phyloP scores from a whole-genome alignment of 2,888 invertebrate species.

The Asteroscopus sphinx region DNA sequence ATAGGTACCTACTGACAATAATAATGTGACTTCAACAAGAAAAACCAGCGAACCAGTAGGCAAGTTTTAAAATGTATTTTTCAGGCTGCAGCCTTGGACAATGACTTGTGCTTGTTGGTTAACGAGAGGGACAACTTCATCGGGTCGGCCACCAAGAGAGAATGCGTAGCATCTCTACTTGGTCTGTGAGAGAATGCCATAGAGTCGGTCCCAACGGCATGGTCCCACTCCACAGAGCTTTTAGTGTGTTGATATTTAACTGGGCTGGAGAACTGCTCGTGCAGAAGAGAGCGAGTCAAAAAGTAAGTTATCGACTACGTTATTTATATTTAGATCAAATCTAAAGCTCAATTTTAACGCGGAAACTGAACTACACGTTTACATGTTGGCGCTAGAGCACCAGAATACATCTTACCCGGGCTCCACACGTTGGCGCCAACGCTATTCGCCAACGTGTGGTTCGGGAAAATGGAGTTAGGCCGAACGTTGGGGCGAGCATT shows the following conservation, averaged over 20 bases:
- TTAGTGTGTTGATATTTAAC: slow-evolving; percentile 97
- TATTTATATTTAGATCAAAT: neutral
- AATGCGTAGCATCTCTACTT: no score
- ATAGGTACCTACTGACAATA: no score
- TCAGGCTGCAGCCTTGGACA: slow-evolving; percentile 37
- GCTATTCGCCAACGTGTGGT: no score
- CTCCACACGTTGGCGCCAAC: no score
- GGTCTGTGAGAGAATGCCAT: slow-evolving; percentile 95
- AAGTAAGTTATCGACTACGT: slow-evolving; percentile 75
- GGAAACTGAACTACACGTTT: no score
- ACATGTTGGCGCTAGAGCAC: no score
- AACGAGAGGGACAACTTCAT: slow-evolving; percentile 93
- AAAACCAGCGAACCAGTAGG: neutral
- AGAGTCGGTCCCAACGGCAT: slow-evolving; percentile 88
- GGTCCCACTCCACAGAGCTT: slow-evolving; percentile 96
- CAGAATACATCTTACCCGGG: no score
- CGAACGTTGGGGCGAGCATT: no score
- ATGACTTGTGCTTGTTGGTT: slow-evolving; percentile 90
- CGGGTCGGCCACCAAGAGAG: slow-evolving; percentile 93
- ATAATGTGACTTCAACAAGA: no score
- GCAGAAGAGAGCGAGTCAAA: slow-evolving; percentile 94
- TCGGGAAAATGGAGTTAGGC: no score
- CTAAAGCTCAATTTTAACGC: no score
- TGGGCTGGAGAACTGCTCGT: slow-evolving; percentile 93
- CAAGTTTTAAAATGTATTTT: neutral